phyloP scores from a whole-genome alignment of 2,113 vertebrate species.

The Campylomormyrus tamandua region DNA sequence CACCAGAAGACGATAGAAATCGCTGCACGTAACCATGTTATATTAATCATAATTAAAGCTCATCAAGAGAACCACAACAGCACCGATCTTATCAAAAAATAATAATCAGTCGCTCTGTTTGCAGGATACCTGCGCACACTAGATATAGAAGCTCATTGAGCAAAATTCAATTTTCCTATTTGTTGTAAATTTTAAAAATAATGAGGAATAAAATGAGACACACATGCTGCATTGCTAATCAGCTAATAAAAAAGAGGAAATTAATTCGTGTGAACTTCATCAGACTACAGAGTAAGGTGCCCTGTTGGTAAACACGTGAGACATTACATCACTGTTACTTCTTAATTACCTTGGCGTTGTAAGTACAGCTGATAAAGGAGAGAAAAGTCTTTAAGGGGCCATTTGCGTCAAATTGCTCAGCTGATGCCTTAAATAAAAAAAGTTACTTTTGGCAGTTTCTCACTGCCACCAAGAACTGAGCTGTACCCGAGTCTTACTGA shows the following conservation, averaged over 20 bases:
- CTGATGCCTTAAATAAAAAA: neutral
- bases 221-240: neutral
- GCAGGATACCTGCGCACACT: neutral
- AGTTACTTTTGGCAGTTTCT: neutral
- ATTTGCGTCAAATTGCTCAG: neutral
- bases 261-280: neutral
- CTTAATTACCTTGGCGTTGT: neutral
- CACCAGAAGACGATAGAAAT: neutral
- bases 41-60: constrained; percentile 3
- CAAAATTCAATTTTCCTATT: neutral
- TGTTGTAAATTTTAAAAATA: neutral
- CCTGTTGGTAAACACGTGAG: neutral
- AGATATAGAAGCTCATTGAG: neutral
- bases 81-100: neutral
- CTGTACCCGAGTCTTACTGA: neutral
- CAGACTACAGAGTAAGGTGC: neutral
- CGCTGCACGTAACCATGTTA: neutral
- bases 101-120: neutral
- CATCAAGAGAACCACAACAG: neutral
- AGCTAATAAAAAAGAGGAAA: neutral
- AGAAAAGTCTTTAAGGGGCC: neutral
- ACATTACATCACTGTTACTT: neutral
- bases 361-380: neutral
- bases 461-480: neutral
- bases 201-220: neutral